Conservation (phyloP, 2,888 invertebrate species). For the Limnephilus lunatus region DNA sequence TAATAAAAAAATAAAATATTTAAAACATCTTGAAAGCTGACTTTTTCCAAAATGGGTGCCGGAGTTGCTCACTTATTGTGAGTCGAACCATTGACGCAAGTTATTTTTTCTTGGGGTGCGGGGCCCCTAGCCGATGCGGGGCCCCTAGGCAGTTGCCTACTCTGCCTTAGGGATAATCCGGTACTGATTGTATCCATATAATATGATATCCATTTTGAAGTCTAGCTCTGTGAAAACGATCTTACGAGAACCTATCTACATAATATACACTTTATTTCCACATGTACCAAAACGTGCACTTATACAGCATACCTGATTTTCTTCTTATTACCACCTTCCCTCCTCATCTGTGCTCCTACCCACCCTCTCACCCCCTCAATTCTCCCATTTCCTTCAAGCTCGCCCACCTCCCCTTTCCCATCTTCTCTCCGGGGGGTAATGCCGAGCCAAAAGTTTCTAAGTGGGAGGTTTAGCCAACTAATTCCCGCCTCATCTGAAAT, state of each 20-base stretch:
- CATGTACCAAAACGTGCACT: neutral
- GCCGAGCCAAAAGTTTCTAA: slow-evolving; percentile 49
- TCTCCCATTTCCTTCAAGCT: too few relatives aligned
- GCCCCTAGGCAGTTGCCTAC: too few relatives aligned
- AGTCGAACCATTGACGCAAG: too few relatives aligned
- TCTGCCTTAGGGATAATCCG: too few relatives aligned
- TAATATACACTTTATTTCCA: neutral
- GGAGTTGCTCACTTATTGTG: too few relatives aligned
- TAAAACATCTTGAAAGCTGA: too few relatives aligned
- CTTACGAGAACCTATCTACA: neutral
- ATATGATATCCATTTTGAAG: neutral
- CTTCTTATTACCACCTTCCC: neutral
- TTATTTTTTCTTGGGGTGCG: too few relatives aligned
- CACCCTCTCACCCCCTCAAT: neutral
- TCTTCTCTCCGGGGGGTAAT: slow-evolving; percentile 37
- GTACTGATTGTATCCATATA: neutral
- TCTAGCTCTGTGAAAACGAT: neutral
- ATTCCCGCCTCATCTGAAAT: slow-evolving; percentile 45
- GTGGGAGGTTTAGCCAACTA: slow-evolving; percentile 55
- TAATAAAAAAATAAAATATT: too few relatives aligned
- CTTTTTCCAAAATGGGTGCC: too few relatives aligned
- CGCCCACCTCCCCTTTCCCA: neutral
- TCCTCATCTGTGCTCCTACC: neutral
- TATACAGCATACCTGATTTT: neutral
- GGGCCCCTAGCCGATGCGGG: too few relatives aligned